Base-by-base conservation (phyloP, 2,888 invertebrate genomes). In the Drosophila testacea region DNA sequence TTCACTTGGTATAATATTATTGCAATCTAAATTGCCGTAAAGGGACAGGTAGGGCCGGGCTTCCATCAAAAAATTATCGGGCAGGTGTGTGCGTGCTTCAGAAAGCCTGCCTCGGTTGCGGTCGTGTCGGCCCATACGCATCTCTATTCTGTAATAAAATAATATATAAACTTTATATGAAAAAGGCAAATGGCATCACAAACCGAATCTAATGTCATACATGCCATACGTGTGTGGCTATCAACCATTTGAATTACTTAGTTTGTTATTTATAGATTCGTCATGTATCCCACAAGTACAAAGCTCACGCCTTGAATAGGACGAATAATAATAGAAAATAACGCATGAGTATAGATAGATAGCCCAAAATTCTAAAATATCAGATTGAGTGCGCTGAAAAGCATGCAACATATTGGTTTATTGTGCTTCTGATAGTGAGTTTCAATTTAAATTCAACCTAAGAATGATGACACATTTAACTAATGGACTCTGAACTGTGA, bases 241-340 rank as follows among this genome's bases (percentile, higher is more conserved):
- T 46, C 60, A 16, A 41, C 42, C 52, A 28, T 34, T 28, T 30
- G 34, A 27, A 52, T 36, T 52, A 16, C 42, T 44, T 42, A 27
- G 7, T 38, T 61, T 59, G 7, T 61, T 62, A 77, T 76, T 77
- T 77, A 72, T 72, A 67, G 54, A 41, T 57, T 51, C 30, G 11
- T 46, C 28, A 42, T 54, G 62, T 60, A 69, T 11, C 13, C 16
- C 16, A 34, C 13, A 47, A 11, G 39, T 39, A 10, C 39, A 41
- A 47, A 28, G 4, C 59, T 36, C 9, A 11, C 36, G 51, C 48
- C 10, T 7, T 13, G 48, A 22, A 27, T 16, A 11, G 27, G 36
- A 30, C 13, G 10, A 1, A n/a, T 42, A 39, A 52, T 7, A 51
- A 32, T 22, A 48, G 10, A 16, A 36, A 42, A 51, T 22, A 16